These are phyloP conservation scores for Eulemur rufifrons DNA, from an alignment of 2,113 vertebrate genomes.

Conservation along the genomic window DNA sequence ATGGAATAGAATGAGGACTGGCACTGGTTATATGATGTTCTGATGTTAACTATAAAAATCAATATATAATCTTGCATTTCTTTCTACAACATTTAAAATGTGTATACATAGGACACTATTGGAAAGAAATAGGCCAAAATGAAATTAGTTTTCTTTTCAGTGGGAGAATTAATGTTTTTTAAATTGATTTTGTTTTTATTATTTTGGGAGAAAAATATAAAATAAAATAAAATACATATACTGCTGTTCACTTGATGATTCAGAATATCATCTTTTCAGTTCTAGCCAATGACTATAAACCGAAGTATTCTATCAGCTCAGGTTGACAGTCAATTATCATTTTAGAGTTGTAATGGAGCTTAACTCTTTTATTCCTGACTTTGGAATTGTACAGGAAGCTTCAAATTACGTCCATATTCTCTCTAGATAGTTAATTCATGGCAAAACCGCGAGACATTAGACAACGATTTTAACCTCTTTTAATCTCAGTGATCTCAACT, in stretches of 20 bases:
- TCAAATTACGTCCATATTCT: not conserved
- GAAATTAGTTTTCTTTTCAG: not conserved
- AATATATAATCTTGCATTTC: not conserved
- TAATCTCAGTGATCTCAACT: not conserved
- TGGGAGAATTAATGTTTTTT: not conserved
- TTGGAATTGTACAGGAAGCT: not conserved
- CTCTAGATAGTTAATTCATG: not conserved
- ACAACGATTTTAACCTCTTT: not conserved
- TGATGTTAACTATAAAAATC: not conserved
- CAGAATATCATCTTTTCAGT: not conserved
- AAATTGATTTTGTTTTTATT: not conserved
- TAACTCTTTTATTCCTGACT: not conserved
- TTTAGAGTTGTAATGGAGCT: not conserved
- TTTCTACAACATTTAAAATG: not conserved
- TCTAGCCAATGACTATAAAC: not conserved
- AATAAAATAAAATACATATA: constrained; percentile 41
- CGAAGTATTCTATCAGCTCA: not conserved
- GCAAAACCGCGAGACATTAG: not conserved
- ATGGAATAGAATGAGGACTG: not conserved
- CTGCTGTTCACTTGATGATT: not conserved
- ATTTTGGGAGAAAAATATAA: not conserved
- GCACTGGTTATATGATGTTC: not conserved
- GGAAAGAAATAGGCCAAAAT: not conserved
- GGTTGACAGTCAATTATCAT: not conserved
- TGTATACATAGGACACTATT: not conserved